Evolutionary conservation across 2,888 invertebrate species (phyloP).

Genomic region (Ectemnius lituratus): DNA sequence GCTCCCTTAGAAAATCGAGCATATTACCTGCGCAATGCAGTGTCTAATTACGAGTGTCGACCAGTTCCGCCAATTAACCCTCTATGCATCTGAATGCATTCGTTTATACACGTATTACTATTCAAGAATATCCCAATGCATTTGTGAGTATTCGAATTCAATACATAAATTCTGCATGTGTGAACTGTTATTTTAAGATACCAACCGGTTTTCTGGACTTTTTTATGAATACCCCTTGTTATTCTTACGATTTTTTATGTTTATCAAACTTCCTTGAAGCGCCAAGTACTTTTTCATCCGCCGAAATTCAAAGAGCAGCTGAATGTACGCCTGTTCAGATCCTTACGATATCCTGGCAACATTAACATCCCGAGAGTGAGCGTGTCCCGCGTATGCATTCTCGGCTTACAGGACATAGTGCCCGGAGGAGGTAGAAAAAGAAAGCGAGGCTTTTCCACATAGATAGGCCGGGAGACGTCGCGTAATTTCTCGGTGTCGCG

Average conservation of each 20-base stretch:
- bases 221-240: too few relatives aligned
- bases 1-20: conserved; percentile 5
- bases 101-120: neutral
- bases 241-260: too few relatives aligned
- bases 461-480: conserved; percentile 7
- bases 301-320: too few relatives aligned
- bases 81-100: neutral
- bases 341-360: neutral
- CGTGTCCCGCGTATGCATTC: neutral
- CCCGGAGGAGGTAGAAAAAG: neutral
- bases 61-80: neutral
- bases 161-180: too few relatives aligned
- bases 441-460: conserved; percentile 11
- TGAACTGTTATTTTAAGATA: too few relatives aligned
- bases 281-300: too few relatives aligned
- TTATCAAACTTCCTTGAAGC: too few relatives aligned
- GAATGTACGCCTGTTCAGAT: neutral
- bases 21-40: neutral
- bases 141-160: too few relatives aligned
- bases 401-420: neutral
- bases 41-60: neutral
- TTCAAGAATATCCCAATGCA: neutral
- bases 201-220: too few relatives aligned
- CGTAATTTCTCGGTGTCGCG: conserved; percentile 33
- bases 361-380: neutral